Evolutionary conservation across 2,888 invertebrate genomes (phyloP), one percentile per base, ranked within the genome.

Genomic region (Agrochola lota): DNA sequence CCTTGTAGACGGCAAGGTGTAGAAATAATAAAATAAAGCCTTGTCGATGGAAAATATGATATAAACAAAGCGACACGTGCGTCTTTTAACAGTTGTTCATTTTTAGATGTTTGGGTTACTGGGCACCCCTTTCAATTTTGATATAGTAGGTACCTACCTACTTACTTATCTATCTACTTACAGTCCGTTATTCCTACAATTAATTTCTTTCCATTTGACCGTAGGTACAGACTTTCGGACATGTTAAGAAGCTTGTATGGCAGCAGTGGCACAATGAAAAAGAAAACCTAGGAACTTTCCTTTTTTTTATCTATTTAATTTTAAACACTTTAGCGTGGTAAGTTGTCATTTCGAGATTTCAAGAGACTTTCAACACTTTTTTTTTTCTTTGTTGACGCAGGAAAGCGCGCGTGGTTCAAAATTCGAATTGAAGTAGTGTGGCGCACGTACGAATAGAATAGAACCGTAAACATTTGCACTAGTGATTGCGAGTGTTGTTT

Each of bases 401-500:
- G 30, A 75, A 40, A 60, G 35, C 62, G 52, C 59, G 60, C 71
- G 66, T 67, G 70, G 69, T 86, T 86, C 80, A 68, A 83, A 85
- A 83, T 81, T 85, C 75, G 82, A 80, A 87, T 75, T 81, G 86
- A 87, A 89, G 85, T 89, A 83, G 88, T 86, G 83, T 73, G 72
- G 86, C 78, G 85, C 88, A 86, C 88, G 88, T 87, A 87, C 89
- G 88, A 86, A 85, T 85, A 84, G 85, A 85, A 86, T 85, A 78
- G 87, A 83, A 88, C 85, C 78, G 93, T 90, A 91, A 95, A 95
- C 91, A 94, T 95, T 95, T 95, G 92, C 91, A 87, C 90, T 91
- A 90, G 94, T 95, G 95, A 95, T 95, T 95, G 95, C 93, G 89
- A 82, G 87, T 89, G 88, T 82, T 94, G 94, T 93, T 94, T 94